Evolutionary conservation across 1,140 invertebrate species (phyloP).

Genomic region (Hypsibius dujardini): DNA sequence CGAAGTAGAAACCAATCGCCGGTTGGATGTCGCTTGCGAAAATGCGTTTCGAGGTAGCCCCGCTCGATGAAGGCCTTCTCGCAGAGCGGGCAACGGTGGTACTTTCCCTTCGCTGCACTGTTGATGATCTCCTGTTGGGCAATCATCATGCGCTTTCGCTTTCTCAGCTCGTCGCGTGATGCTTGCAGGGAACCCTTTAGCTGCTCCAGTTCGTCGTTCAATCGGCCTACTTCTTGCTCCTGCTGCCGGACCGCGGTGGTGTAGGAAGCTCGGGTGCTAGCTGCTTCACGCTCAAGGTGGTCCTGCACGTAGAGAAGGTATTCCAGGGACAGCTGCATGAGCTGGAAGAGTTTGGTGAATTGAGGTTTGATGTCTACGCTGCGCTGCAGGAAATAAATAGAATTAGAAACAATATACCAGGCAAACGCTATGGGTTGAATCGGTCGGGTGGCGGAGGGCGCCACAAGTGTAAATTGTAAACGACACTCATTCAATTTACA

Average conservation of each 20-base stretch:
- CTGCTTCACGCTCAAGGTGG: neutral
- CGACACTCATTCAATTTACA: too few relatives aligned
- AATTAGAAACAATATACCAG: too few relatives aligned
- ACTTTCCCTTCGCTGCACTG: slow-evolving; percentile 11
- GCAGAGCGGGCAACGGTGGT: slow-evolving; percentile 5
- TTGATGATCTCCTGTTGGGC: slow-evolving; percentile 17
- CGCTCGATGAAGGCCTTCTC: slow-evolving; percentile 17
- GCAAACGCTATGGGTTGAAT: too few relatives aligned
- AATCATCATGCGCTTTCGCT: neutral
- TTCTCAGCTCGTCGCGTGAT: neutral
- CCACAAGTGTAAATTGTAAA: too few relatives aligned
- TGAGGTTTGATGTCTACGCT: neutral
- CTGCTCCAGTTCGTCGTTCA: neutral
- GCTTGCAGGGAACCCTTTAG: neutral
- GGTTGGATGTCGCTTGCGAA: neutral
- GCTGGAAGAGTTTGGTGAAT: slow-evolving; percentile 13
- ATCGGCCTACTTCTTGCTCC: neutral
- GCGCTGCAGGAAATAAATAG: neutral
- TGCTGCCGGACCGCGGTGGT: neutral
- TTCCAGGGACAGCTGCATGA: slow-evolving; percentile 14
- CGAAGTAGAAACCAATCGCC: neutral
- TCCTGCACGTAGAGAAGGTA: slow-evolving; percentile 17
- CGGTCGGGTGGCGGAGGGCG: too few relatives aligned
- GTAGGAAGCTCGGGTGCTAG: neutral
- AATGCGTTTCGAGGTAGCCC: neutral